phyloP scores from a whole-genome alignment of 2,888 invertebrate genomes.

The Bunonema sp. region DNA sequence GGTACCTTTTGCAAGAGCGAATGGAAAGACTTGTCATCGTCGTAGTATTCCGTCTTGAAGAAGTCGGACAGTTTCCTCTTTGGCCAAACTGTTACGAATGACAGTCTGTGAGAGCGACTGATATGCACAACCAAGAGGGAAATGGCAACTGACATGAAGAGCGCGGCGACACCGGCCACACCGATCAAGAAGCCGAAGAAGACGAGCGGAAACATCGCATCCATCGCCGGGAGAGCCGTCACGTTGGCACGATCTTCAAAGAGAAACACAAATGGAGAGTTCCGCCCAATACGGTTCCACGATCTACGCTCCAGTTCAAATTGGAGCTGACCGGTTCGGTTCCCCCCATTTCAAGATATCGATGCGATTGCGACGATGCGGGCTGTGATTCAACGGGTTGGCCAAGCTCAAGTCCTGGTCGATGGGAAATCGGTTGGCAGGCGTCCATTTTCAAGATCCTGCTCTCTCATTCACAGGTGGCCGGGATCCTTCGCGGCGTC shows the following conservation, averaged over 20 bases:
- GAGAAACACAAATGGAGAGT: too few species aligned
- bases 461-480: constrained; percentile 54
- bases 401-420: constrained; percentile 10
- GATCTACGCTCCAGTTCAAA: too few species aligned
- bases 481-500: constrained; percentile 64
- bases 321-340: too few species aligned
- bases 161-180: constrained; percentile 4
- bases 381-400: constrained; percentile 20
- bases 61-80: constrained; percentile 8
- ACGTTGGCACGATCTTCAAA: too few species aligned
- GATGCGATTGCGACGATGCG: too few species aligned
- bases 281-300: too few species aligned
- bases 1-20: constrained; percentile 3
- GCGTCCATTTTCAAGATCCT: too few species aligned
- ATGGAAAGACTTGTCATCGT: constrained; percentile 2
- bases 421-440: constrained; percentile 9
- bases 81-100: constrained; percentile 10
- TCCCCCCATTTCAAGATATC: too few species aligned
- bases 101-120: constrained; percentile 6
- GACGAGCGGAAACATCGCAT: too few species aligned
- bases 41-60: constrained; percentile 5
- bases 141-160: constrained; percentile 6
- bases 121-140: background rate
- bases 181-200: constrained; percentile 4
- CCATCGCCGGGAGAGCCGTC: too few species aligned